Conservation (phyloP, 2,113 vertebrate species). For the Saguinus midas region DNA sequence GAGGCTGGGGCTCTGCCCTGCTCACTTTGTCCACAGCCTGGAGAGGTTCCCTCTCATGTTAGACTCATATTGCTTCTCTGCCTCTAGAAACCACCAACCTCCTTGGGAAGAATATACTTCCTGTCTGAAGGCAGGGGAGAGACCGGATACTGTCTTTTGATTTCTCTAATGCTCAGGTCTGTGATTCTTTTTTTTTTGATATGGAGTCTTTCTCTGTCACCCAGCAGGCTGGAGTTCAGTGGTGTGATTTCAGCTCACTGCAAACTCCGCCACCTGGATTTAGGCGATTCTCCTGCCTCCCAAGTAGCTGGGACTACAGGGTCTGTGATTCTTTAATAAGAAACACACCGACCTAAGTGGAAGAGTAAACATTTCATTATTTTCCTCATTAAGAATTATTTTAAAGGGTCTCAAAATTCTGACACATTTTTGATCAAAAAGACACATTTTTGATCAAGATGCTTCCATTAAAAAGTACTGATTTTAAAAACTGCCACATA, state of each 20-base stretch:
- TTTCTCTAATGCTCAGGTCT: not conserved
- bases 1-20: not conserved
- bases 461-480: not conserved
- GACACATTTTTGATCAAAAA: not conserved
- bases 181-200: not conserved
- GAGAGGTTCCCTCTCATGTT: not conserved
- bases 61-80: not conserved
- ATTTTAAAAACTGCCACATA: not conserved
- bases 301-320: too few relatives aligned
- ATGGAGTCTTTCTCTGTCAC: too few relatives aligned
- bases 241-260: too few relatives aligned
- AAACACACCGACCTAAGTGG: not conserved
- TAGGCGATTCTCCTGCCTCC: too few relatives aligned
- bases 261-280: too few relatives aligned
- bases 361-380: not conserved
- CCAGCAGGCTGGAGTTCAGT: too few relatives aligned
- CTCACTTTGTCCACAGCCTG: not conserved
- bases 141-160: not conserved
- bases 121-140: not conserved
- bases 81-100: not conserved
- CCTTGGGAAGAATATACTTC: not conserved
- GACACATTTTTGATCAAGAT: not conserved
- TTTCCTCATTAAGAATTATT: not conserved
- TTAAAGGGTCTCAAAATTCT: not conserved
- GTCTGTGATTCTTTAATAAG: not conserved